These are phyloP conservation scores for Psix sp. DNA, from an alignment of 1,140 invertebrate genomes.

Conservation along the genomic window DNA sequence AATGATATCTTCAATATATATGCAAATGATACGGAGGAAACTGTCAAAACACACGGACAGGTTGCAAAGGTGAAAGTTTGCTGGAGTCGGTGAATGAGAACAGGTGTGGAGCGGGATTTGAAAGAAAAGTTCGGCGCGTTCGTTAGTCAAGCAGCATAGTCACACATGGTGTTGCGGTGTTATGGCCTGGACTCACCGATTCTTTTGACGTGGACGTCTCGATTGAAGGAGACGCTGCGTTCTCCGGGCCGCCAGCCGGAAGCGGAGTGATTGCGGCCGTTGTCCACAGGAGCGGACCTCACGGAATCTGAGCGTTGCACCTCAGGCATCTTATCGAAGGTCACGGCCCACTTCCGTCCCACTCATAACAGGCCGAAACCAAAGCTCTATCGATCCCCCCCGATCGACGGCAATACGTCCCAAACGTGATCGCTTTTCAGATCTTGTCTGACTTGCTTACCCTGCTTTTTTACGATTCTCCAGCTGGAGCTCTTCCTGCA, in stretches of 20 bases:
- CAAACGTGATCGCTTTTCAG: conserved; percentile 26
- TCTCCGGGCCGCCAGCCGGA: conserved; percentile 77
- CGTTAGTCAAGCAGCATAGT: conserved; percentile 65
- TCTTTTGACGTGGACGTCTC: conserved; percentile 91
- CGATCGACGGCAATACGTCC: conserved; percentile 8
- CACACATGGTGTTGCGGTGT: conserved; percentile 65
- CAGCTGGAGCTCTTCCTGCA: conserved; percentile 65
- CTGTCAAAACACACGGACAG: conserved; percentile 24
- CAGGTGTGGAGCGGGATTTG: conserved; percentile 15
- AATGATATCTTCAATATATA: conserved; percentile 23
- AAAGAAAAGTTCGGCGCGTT: conserved; percentile 38
- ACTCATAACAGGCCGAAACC: conserved; percentile 65
- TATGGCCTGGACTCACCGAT: conserved; percentile 83
- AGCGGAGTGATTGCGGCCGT: conserved; percentile 61
- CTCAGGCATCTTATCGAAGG: conserved; percentile 76
- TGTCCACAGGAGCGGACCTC: conserved; percentile 74
- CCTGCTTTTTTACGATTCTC: conserved; percentile 36
- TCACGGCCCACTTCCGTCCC: conserved; percentile 38
- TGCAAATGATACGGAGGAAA: conserved; percentile 20
- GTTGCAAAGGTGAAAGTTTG: conserved; percentile 34
- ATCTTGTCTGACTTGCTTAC: conserved; percentile 32
- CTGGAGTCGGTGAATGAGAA: conserved; percentile 17
- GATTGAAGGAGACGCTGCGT: conserved; percentile 89
- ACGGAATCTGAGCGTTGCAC: conserved; percentile 79
- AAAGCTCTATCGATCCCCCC: conserved; percentile 24